phyloP scores from a whole-genome alignment of 2,113 vertebrate genomes.

The Forbesichthys agassizii region DNA sequence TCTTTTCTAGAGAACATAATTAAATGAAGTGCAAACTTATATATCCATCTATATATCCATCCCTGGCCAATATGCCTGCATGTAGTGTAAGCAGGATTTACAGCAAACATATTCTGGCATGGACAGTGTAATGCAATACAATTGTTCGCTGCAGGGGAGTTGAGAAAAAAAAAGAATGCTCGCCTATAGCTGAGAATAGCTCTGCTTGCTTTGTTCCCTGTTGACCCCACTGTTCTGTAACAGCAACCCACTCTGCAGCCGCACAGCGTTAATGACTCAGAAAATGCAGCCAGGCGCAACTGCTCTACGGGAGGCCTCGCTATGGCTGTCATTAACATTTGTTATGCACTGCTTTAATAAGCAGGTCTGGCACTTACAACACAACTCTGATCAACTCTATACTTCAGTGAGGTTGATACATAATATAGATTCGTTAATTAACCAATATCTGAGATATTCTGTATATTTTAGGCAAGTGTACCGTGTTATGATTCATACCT shows the following conservation, averaged over 20 bases:
- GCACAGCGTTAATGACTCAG: slow-evolving; percentile 63
- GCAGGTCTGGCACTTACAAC: slow-evolving; percentile 51
- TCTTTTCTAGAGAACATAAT: no score
- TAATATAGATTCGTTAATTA: slow-evolving; percentile 48
- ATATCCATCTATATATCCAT: no score
- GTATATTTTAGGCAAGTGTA: slow-evolving; percentile 19
- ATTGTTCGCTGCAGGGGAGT: background rate
- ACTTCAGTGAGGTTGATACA: slow-evolving; percentile 30
- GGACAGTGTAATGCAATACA: background rate
- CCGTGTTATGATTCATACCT: slow-evolving; percentile 28
- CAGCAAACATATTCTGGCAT: background rate
- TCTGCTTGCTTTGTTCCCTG: slow-evolving; percentile 31
- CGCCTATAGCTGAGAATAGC: slow-evolving; percentile 19
- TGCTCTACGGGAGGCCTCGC: slow-evolving; percentile 45
- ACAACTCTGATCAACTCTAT: slow-evolving; percentile 53
- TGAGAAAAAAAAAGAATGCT: background rate
- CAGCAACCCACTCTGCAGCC: slow-evolving; percentile 46
- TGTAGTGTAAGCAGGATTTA: background rate
- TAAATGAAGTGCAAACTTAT: no score
- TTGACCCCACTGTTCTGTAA: slow-evolving; percentile 52
- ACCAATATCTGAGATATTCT: slow-evolving; percentile 21
- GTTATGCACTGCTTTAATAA: slow-evolving; percentile 60
- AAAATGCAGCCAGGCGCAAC: slow-evolving; percentile 62
- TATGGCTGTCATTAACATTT: slow-evolving; percentile 41
- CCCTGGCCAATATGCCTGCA: no score